These are phyloP conservation scores for Brachionus calyciflorus DNA, from an alignment of 1,140 invertebrate species.

Conservation along the genomic window DNA sequence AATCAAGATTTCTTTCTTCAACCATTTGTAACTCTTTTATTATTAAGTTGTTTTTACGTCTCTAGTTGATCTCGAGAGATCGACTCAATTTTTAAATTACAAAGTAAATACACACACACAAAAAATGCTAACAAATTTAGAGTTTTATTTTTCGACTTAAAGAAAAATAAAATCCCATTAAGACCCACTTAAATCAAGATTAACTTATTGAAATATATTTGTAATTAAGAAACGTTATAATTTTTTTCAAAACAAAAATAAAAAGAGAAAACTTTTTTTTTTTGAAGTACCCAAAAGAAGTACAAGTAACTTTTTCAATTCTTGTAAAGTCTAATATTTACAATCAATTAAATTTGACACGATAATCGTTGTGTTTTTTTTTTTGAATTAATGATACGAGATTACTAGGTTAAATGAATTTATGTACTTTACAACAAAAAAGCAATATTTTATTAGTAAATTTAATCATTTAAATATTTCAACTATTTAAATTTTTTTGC, in stretches of 20 bases:
- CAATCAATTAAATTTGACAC: slow-evolving; percentile 46
- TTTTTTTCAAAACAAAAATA: not conserved
- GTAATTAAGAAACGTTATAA: slow-evolving; percentile 43
- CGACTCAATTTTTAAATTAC: slow-evolving; percentile 4
- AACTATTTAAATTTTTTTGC: not conserved
- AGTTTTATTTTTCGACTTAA: too few species aligned
- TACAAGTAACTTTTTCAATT: not conserved
- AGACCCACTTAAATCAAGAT: slow-evolving; percentile 43
- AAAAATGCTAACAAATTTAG: too few species aligned
- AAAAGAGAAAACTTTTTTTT: too few species aligned
- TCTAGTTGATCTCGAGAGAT: slow-evolving; percentile 20
- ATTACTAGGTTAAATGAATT: slow-evolving; percentile 30
- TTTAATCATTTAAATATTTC: not conserved
- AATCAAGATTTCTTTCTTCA: slow-evolving; percentile 43
- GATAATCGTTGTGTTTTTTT: slow-evolving; percentile 32
- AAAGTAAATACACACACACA: not conserved
- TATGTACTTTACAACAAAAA: too few species aligned
- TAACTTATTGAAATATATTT: slow-evolving; percentile 44
- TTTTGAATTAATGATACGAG: slow-evolving; percentile 16
- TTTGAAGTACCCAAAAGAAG: slow-evolving; percentile 20
- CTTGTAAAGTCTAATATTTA: slow-evolving; percentile 19
- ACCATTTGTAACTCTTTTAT: too few species aligned
- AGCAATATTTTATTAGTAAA: too few species aligned
- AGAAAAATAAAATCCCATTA: slow-evolving; percentile 38
- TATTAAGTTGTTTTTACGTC: not conserved